Conservation (phyloP, 1,140 invertebrate species). For the Bombus polaris region DNA sequence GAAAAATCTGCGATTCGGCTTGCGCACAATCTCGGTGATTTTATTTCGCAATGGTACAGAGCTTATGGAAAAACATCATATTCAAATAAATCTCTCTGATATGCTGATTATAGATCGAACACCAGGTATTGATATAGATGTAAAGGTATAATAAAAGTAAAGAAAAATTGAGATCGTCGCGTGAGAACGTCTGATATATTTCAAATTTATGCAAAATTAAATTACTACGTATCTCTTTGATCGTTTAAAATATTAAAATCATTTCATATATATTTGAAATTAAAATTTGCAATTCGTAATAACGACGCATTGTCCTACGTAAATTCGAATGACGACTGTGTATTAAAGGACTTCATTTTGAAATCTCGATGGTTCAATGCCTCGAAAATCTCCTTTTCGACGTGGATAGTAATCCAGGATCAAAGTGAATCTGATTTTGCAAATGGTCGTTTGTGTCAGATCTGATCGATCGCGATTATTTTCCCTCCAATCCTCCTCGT, state of each 20-base stretch:
- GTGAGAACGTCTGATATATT: background rate
- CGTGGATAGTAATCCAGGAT: constrained; percentile 9
- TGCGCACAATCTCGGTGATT: background rate
- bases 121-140: no score
- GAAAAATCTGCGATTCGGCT: background rate
- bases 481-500: background rate
- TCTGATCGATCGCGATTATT: constrained; percentile 5
- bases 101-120: no score
- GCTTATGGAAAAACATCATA: background rate
- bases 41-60: no score
- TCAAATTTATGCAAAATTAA: background rate
- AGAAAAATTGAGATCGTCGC: background rate
- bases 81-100: background rate
- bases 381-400: background rate
- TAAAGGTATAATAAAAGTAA: no score
- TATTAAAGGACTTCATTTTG: background rate
- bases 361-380: background rate
- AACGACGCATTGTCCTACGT: background rate
- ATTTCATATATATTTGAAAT: background rate
- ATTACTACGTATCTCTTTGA: background rate
- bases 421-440: constrained; percentile 28
- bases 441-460: constrained; percentile 26
- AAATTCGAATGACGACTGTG: no score
- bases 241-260: background rate
- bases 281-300: background rate